These are phyloP conservation scores for Turritopsis dohrnii DNA, from an alignment of 30 jellyfish, hydroid and myxozoan species.

Conservation along the genomic window DNA sequence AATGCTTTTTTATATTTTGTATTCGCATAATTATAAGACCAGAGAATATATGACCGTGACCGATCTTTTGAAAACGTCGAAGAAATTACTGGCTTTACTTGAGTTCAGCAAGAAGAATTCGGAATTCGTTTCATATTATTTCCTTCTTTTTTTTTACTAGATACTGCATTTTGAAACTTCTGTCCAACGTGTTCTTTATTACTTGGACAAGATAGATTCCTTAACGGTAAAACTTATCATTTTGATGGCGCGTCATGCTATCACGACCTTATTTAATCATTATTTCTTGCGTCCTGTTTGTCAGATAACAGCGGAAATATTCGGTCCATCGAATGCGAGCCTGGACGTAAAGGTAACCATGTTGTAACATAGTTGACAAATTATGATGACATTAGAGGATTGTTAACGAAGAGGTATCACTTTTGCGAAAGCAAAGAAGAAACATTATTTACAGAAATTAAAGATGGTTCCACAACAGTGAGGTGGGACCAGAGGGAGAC, in stretches of 20 bases:
- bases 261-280: neutral
- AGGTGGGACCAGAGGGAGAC: too few species aligned
- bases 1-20: too few species aligned
- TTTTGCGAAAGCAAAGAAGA: too few species aligned
- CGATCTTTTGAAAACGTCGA: neutral
- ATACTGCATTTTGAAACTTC: neutral
- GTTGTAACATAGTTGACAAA: too few species aligned
- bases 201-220: neutral
- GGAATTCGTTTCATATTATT: too few species aligned
- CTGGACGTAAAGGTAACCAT: neutral
- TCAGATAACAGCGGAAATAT: neutral
- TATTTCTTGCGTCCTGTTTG: neutral
- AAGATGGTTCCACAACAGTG: too few species aligned
- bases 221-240: neutral
- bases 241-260: neutral
- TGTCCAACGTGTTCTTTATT: neutral
- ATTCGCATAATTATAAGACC: too few species aligned
- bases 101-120: too few species aligned
- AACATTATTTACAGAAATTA: too few species aligned
- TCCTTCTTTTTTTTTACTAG: too few species aligned
- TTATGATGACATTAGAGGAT: too few species aligned
- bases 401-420: too few species aligned
- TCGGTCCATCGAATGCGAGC: neutral
- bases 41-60: neutral
- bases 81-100: neutral